Conservation (phyloP, 2,888 invertebrate genomes). For the Adineta ricciae region DNA sequence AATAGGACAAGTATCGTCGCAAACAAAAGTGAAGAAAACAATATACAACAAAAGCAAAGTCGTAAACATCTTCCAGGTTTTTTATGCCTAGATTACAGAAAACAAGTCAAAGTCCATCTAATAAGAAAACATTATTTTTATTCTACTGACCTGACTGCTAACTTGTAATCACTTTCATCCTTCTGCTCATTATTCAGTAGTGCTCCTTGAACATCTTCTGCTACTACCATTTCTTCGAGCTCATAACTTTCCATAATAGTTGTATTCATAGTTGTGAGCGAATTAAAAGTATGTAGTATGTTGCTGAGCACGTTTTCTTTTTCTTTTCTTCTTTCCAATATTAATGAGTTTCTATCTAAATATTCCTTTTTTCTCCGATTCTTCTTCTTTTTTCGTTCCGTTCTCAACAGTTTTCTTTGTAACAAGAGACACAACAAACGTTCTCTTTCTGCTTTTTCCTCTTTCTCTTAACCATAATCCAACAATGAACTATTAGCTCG, state of each 20-base stretch:
- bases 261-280: neutral
- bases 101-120: neutral
- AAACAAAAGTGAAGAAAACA: neutral
- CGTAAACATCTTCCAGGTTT: neutral
- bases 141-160: neutral
- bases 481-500: neutral
- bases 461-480: neutral
- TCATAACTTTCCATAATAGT: neutral
- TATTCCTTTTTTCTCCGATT: neutral
- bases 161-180: neutral
- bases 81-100: neutral
- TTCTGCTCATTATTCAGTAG: neutral
- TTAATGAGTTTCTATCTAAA: neutral
- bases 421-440: neutral
- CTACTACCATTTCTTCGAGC: neutral
- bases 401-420: neutral
- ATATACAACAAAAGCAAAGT: neutral
- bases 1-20: neutral
- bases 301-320: neutral
- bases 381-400: neutral
- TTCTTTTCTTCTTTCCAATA: neutral
- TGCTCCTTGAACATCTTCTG: neutral
- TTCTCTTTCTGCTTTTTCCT: neutral
- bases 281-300: neutral
- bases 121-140: neutral